Evolutionary conservation across 2,888 invertebrate genomes (phyloP).

Genomic region (Stenolophus ochropezus): DNA sequence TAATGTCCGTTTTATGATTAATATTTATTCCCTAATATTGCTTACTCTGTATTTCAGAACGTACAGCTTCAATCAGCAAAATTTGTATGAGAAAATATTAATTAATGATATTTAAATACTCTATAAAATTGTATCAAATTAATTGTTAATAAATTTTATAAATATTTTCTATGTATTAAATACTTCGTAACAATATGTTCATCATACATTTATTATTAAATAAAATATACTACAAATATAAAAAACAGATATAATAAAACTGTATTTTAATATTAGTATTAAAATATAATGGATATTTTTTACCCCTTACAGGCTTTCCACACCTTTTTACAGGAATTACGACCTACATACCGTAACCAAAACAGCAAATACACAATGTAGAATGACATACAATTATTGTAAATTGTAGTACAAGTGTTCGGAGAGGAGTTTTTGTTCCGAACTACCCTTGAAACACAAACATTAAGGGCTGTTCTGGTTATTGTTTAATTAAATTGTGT

Average conservation of each 20-base stretch:
- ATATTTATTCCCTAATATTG: neutral
- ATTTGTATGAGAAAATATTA: neutral
- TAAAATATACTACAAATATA: neutral
- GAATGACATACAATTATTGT: neutral
- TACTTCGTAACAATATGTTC: too few relatives aligned
- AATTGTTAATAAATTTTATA: too few relatives aligned
- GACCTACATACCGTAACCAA: neutral
- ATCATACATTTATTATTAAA: too few relatives aligned
- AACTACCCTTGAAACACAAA: neutral
- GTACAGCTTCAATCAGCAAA: neutral
- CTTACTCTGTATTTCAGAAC: neutral
- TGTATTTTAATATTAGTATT: too few relatives aligned
- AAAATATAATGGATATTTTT: too few relatives aligned
- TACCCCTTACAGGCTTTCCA: too few relatives aligned
- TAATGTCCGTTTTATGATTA: neutral
- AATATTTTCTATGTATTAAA: too few relatives aligned
- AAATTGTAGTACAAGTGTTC: neutral
- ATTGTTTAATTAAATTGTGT: conserved; percentile 10
- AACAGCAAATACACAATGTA: neutral
- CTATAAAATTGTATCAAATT: neutral
- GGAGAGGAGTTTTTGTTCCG: neutral
- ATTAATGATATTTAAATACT: neutral
- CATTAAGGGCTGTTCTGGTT: neutral
- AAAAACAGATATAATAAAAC: too few relatives aligned
- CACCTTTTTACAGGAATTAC: neutral